Evolutionary conservation across 2,113 vertebrate species (phyloP), one percentile per base, ranked within the genome.

Genomic region (Mus spicilegus): DNA sequence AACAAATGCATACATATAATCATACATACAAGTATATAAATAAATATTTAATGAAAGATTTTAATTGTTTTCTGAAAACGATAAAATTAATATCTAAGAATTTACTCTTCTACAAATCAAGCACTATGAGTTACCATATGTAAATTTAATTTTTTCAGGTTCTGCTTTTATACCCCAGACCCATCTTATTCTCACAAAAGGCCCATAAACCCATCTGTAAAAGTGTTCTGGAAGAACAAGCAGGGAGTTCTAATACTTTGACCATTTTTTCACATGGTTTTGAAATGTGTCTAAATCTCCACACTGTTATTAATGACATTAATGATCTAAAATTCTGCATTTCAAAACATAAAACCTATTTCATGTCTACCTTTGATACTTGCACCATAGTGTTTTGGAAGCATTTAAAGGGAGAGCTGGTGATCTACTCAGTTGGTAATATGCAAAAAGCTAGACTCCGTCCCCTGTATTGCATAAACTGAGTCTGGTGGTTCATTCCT

Each of bases 261-360:
- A 24, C 76, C 24, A 42, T 67, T 90, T 65, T n/a, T 3, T 78
- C 63, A 30, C 6, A 19, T 24, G 20, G 36, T 16, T 61, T 30
- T 42, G 5, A 80, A 70, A 46, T 51, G n/a, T 54, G 7, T 54
- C 76, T 58, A 89, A 67, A 46, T 42, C 10, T 75, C n/a, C 20
- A 86, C 5, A 63, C 28, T 42, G 65, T 54, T 46, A 8, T 49
- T 56, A 86, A 91, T 36, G 7, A 67, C 54, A 16, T 54, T 77
- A 86, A 78, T 67, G 13, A 73, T 8, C 54, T 87, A 65, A 77
- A 77, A 49, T 11, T 56, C 49, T 82, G 30, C 0, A 76, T 73
- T 91, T 77, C 73, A 89, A 75, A 75, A 51, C 51, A 87, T 20
- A 96, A 69, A 69, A 73, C 76, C 1, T 67, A 89, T 80, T 72